A percentile compares a stretch with the other conserved stretches of the same genome.
These are phyloP conservation scores for Gadus macrocephalus DNA, from an alignment of 2,113 vertebrate species.

Conservation along the genomic window DNA sequence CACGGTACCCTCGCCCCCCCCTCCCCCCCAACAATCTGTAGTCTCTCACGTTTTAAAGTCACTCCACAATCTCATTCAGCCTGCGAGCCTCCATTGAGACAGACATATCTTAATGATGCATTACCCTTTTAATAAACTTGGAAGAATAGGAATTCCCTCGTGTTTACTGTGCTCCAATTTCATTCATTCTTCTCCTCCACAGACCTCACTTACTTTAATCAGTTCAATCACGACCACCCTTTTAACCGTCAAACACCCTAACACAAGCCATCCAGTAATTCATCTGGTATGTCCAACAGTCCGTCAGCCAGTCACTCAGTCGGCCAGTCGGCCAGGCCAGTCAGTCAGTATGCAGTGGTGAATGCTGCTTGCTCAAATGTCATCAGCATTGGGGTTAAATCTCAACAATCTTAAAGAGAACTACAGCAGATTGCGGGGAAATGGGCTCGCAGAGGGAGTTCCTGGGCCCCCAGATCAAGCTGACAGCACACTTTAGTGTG, in stretches of 20 bases:
- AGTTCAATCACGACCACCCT: neutral
- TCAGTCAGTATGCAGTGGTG: conserved; percentile 17
- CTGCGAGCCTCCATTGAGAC: neutral
- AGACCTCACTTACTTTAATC: neutral
- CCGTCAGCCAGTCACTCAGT: neutral
- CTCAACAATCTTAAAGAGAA: conserved; percentile 62
- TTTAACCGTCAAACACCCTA: no score
- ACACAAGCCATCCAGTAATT: no score
- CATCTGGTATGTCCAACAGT: no score
- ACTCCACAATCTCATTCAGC: neutral
- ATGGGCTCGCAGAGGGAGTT: conserved; percentile 9
- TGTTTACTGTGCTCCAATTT: neutral
- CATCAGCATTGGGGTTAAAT: conserved; percentile 64
- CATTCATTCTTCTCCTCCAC: conserved; percentile 6
- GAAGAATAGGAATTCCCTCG: neutral
- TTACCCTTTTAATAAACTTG: neutral
- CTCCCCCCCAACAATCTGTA: neutral
- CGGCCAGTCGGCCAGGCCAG: conserved; percentile 13
- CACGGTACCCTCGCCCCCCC: neutral
- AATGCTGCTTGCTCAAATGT: conserved; percentile 60
- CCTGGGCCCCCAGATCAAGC: conserved; percentile 62
- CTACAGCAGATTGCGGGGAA: conserved; percentile 22
- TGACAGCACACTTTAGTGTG: conserved; percentile 65
- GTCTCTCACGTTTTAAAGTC: neutral
- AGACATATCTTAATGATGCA: no score